Percentiles rank a stretch among this genome's conserved stretches.
Evolutionary conservation across 53 echinoderm and acorn worm genomes (phyloP).

Genomic region (Antedon mediterranea): DNA sequence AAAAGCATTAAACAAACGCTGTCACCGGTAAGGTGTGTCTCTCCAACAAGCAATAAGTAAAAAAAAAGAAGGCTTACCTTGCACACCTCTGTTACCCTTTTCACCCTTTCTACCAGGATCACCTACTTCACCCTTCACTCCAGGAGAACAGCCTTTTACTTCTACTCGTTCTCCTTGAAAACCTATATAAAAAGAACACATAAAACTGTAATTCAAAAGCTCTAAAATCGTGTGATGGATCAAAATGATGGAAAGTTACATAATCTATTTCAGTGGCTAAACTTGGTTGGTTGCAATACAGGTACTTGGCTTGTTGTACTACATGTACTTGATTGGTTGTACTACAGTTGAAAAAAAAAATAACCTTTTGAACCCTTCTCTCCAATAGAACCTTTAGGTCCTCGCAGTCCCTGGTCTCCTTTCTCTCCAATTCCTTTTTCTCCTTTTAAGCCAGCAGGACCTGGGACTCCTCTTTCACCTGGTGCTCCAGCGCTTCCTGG

Average conservation of each 20-base stretch:
- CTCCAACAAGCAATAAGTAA: too few species aligned
- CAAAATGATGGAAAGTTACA: too few species aligned
- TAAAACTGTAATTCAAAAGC: background rate
- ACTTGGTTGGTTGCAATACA: too few species aligned
- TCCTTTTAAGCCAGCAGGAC: conserved; percentile 7
- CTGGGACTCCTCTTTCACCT: background rate
- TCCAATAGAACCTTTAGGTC: background rate
- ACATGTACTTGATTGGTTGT: too few species aligned
- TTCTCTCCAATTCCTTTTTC: conserved; percentile 2
- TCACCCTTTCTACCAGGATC: background rate
- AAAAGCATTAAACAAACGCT: too few species aligned
- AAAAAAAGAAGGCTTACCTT: background rate
- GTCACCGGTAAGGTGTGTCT: too few species aligned
- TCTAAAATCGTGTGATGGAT: too few species aligned
- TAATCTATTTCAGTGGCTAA: too few species aligned
- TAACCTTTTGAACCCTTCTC: background rate
- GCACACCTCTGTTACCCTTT: background rate
- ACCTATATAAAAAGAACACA: background rate
- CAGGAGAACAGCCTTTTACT: background rate
- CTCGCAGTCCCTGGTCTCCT: conserved; percentile 24
- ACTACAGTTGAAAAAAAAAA: too few species aligned
- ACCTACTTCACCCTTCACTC: background rate
- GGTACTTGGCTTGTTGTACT: too few species aligned
- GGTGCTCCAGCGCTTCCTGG: background rate
- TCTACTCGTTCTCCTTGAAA: background rate